Conservation (phyloP, 2,888 invertebrate species). For the Andrena chrysosceles region DNA sequence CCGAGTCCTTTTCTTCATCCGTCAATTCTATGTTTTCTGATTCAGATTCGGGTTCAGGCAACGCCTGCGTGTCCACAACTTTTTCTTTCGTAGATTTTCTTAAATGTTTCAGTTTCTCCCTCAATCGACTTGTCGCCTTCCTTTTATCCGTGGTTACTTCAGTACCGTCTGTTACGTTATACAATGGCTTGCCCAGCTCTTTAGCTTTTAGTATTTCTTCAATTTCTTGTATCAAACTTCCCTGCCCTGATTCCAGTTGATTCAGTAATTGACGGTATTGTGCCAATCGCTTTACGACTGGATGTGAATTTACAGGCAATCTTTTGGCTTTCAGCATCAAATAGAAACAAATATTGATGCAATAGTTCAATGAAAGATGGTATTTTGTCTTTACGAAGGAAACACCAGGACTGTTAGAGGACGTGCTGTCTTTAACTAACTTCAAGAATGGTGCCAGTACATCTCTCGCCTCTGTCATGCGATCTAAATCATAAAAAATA, state of each 20-base stretch:
- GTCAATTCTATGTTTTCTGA: background rate
- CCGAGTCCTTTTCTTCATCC: constrained; percentile 14
- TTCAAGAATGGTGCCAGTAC: constrained; percentile 89
- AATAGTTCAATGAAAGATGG: constrained; percentile 91
- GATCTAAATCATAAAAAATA: constrained; percentile 77
- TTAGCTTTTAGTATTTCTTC: constrained; percentile 87
- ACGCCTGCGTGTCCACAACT: background rate
- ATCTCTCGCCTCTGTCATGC: constrained; percentile 88
- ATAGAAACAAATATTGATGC: constrained; percentile 94
- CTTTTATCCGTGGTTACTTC: constrained; percentile 53
- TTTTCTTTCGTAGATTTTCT: constrained; percentile 5
- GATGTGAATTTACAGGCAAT: constrained; percentile 92
- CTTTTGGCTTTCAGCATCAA: constrained; percentile 92
- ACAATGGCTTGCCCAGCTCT: constrained; percentile 84
- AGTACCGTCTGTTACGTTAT: constrained; percentile 74
- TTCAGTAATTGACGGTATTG: constrained; percentile 92
- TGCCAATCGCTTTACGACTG: constrained; percentile 94
- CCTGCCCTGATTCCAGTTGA: constrained; percentile 90
- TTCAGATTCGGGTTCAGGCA: constrained; percentile 26
- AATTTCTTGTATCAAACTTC: constrained; percentile 89
- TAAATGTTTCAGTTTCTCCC: constrained; percentile 25
- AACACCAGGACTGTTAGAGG: constrained; percentile 89
- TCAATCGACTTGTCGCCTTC: constrained; percentile 73
- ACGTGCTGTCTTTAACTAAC: constrained; percentile 87
- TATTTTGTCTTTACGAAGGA: constrained; percentile 91